Conservation (phyloP, 2,888 invertebrate genomes). For the Psylliodes chrysocephalus region DNA sequence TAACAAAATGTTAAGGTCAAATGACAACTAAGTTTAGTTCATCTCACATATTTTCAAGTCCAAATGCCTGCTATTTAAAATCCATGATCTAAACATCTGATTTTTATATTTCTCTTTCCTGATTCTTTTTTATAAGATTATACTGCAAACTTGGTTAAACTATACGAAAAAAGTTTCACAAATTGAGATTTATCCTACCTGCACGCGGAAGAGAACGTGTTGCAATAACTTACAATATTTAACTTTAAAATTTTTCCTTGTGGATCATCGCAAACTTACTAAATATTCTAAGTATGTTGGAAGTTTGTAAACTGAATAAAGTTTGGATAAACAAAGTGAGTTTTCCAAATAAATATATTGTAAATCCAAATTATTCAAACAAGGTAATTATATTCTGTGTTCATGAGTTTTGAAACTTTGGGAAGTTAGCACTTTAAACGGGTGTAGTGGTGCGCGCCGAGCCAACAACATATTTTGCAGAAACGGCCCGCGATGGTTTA, state of each 20-base stretch:
- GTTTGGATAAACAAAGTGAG: slow-evolving; percentile 28
- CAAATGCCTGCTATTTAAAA: no score
- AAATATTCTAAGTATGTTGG: slow-evolving; percentile 12
- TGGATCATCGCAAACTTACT: slow-evolving; percentile 1
- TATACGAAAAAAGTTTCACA: no score
- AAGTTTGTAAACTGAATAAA: slow-evolving; percentile 26
- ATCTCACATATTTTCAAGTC: no score
- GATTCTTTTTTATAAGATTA: no score
- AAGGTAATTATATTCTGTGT: slow-evolving; percentile 41
- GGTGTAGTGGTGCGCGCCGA: slow-evolving; percentile 24
- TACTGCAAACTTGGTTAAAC: no score
- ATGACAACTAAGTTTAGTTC: no score
- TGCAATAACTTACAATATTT: slow-evolving; percentile 10
- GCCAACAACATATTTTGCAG: slow-evolving; percentile 43
- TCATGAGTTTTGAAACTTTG: slow-evolving; percentile 40
- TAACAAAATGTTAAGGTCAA: no score
- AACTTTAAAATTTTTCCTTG: slow-evolving; percentile 15
- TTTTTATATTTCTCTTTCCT: no score
- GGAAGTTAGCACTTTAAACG: slow-evolving; percentile 36
- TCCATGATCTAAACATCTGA: no score
- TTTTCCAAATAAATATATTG: slow-evolving; percentile 37
- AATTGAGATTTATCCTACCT: no score
- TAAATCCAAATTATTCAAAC: slow-evolving; percentile 44
- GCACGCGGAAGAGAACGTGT: neutral
- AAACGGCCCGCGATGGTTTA: slow-evolving; percentile 44